phyloP scores from a whole-genome alignment of 2,797 vertebrate genomes.

The Amblyopsis hoosieri region DNA sequence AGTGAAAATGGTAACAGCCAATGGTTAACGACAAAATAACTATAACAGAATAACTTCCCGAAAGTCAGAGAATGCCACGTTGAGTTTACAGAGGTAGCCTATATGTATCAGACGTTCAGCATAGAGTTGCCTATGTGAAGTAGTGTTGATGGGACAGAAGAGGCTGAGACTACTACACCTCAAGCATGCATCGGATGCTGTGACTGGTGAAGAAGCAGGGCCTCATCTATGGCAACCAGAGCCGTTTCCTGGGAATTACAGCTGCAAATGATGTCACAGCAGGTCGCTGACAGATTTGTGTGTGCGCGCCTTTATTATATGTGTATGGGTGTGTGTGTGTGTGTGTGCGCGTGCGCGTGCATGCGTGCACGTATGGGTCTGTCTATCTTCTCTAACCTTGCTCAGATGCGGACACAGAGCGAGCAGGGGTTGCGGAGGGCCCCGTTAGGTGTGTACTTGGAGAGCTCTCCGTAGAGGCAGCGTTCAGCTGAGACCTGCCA shows the following conservation, averaged over 20 bases:
- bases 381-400: conserved; percentile 57
- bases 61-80: too few species aligned
- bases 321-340: not conserved
- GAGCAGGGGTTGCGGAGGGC: conserved; percentile 27
- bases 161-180: too few species aligned
- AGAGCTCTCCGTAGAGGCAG: conserved; percentile 46
- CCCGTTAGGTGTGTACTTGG: conserved; percentile 22
- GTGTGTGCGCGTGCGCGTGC: not conserved
- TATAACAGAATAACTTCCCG: not conserved
- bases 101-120: too few species aligned
- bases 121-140: too few species aligned
- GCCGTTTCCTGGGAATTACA: not conserved
- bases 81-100: too few species aligned
- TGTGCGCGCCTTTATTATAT: not conserved
- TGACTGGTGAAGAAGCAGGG: conserved; percentile 23
- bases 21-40: too few species aligned
- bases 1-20: too few species aligned
- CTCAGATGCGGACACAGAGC: conserved; percentile 50
- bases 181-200: conserved; percentile 13
- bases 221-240: not conserved
- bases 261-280: not conserved
- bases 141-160: too few species aligned
- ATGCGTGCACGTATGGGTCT: not conserved
- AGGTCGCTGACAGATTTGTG: conserved; percentile 8
- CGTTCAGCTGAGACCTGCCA: conserved; percentile 81